phyloP scores from a whole-genome alignment of 2,797 vertebrate species.

The Alosa sapidissima region DNA sequence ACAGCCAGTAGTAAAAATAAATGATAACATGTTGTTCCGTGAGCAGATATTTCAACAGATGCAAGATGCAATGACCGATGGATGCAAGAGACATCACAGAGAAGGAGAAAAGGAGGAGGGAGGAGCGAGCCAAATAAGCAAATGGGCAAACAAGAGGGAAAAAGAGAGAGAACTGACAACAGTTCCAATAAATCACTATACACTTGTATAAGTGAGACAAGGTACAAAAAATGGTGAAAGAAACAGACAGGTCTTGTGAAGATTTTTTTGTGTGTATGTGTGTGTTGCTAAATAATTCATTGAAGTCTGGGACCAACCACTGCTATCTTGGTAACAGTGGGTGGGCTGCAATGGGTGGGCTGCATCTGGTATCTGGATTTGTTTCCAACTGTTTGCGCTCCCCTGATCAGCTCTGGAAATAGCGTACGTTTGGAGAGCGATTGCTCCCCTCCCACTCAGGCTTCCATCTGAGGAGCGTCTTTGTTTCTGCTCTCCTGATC shows the following conservation, averaged over 20 bases:
- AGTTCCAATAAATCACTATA: not conserved
- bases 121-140: conserved; percentile 21
- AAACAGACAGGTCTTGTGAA: conserved; percentile 34
- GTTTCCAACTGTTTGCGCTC: conserved; percentile 47
- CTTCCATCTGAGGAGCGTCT: not conserved
- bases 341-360: conserved; percentile 38
- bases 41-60: not conserved
- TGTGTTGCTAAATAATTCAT: conserved; percentile 58
- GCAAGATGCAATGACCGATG: not conserved
- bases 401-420: conserved; percentile 30
- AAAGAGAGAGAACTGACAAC: not conserved
- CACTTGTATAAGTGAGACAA: not conserved
- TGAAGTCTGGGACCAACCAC: conserved; percentile 51
- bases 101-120: not conserved
- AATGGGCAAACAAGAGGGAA: conserved; percentile 17
- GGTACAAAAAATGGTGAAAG: not conserved
- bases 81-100: not conserved
- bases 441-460: not conserved
- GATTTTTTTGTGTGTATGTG: conserved; percentile 31
- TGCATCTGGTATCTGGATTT: conserved; percentile 41
- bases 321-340: conserved; percentile 40
- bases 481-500: conserved; percentile 13
- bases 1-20: not conserved
- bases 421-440: conserved; percentile 31
- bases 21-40: not conserved